Base-by-base conservation (phyloP, 1,140 invertebrate species). In the Microplitis mediator region DNA sequence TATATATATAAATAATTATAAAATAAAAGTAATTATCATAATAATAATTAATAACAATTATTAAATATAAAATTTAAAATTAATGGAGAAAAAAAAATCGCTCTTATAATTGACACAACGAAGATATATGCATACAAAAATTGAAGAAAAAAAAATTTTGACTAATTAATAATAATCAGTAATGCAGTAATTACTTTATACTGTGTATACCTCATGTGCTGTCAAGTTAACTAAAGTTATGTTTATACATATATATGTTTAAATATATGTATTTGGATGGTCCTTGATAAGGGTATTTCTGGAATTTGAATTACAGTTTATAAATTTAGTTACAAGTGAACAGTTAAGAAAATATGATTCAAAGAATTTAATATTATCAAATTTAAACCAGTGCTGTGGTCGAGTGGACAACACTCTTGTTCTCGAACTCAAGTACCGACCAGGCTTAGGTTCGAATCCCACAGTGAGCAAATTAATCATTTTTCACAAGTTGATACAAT, bases 161-260 rank as follows among this genome's bases (percentile, higher is more conserved):
- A 67, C 11, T 45, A 66, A 36, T 60, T 34, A 54, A 69, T 63
- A 70, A 45, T 39, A 70, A 66, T 58, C 54, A 11, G n/a, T 11
- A 11, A 45, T 14, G 50, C 32, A 64, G 36, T 68, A n/a, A 58
- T 56, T 39, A 56, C 67, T 69, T 56, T 16, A 69, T 68, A 74
- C 32, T 69, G 69, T 72, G 70, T 70, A 72, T 75, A 75, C 62
- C 70, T 75, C 74, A 75, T 68, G 65, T 50, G 68, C 68, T 70
- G 68, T 70, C 68, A 50, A 70, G 62, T 50, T 8, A 11, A 61
- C 31, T 52, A 76, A 80, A 78, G 75, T 56, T 58, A 76, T 68
- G 76, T 77, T 13, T 14, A 16, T 14, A n/a, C 5, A 5, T 54
- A 54, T n/a, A 54, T 14, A 16, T 54, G n/a, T 4, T 14, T 54